These are phyloP conservation scores for Thecophora atra DNA, from an alignment of 2,888 invertebrate genomes.

Conservation along the genomic window DNA sequence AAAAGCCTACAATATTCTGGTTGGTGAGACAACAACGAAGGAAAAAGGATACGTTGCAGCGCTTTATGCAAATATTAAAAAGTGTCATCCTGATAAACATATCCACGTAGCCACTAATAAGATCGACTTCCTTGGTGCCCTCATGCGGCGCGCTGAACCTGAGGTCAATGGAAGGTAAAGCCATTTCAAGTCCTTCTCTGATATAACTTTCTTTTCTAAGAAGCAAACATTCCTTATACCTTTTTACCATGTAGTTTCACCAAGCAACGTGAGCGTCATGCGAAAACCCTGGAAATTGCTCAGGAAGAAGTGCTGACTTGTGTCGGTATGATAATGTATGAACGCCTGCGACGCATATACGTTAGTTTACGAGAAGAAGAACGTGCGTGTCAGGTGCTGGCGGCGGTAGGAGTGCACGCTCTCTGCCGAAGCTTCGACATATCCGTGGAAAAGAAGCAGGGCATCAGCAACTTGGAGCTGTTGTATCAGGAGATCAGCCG, in stretches of 20 bases:
- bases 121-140: conserved; percentile 86
- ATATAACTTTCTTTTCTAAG: conserved; percentile 4
- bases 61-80: conserved; percentile 85
- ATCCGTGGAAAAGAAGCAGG: conserved; percentile 88
- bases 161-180: conserved; percentile 83
- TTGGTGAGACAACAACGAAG: conserved; percentile 84
- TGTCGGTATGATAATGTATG: conserved; percentile 91
- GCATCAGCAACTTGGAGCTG: conserved; percentile 87
- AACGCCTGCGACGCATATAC: conserved; percentile 86
- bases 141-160: conserved; percentile 90
- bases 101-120: conserved; percentile 84
- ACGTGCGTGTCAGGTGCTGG: conserved; percentile 92
- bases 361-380: conserved; percentile 89
- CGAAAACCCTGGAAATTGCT: conserved; percentile 95
- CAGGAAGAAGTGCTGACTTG: conserved; percentile 96
- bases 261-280: conserved; percentile 88
- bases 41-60: conserved; percentile 91
- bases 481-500: conserved; percentile 87
- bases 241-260: conserved; percentile 58
- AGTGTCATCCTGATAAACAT: conserved; percentile 86
- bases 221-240: no score
- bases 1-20: conserved; percentile 85
- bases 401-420: conserved; percentile 87
- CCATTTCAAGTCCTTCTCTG: not conserved
- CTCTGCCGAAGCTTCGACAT: conserved; percentile 89